Evolutionary conservation across 2,113 vertebrate species (phyloP), one percentile per base, ranked within the genome.

Genomic region (Dicentrarchus labrax): DNA sequence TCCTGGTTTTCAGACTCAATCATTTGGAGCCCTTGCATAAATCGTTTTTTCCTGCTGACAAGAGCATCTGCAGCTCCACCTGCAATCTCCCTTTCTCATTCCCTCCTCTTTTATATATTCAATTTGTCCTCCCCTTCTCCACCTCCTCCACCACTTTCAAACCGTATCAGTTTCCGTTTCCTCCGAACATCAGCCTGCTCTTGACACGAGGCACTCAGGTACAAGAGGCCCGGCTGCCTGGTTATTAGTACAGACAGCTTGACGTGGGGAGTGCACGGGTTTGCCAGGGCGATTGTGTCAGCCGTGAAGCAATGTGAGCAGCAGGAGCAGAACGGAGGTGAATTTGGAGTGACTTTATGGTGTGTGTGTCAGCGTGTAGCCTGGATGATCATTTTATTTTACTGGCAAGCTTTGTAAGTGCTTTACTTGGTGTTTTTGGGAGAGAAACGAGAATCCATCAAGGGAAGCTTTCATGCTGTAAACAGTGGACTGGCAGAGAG

Each of bases 191-290:
- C 72, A 43, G 83, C 72, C 36, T 1, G n/a, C 54, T 59, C 51
- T 16, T 67, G 84, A 85, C 79, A 7, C 2, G 45, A 24, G 80
- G 69, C 59, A 78, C 84, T 70, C 39, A 70, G 83, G 82, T 56
- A 5, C 7, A 22, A 16, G 78, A 69, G 71, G 50, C 50, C 30
- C 1, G 4, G 45, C 30, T 1, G 60, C 50, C 67, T 38, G 67
- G 15, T 86, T 89, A 87, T 90, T 80, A 80, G 72, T 51, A 15
- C 75, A n/a, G 90, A 92, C 89, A 88, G 85, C 21, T 57, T 86
- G 92, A 85, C 86, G 38, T 60, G 81, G 43, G 12, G 72, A 50
- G 64, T 68, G 53, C 1, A 15, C 48, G 59, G 36, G 71, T 67
- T 54, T 76, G 76, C 81, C 78, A 38, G 13, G 51, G 54, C 21